Percentiles rank a stretch among this genome's conserved stretches.
Conservation (phyloP, 2,888 invertebrate species). For the Hipparchia sbordonii region DNA sequence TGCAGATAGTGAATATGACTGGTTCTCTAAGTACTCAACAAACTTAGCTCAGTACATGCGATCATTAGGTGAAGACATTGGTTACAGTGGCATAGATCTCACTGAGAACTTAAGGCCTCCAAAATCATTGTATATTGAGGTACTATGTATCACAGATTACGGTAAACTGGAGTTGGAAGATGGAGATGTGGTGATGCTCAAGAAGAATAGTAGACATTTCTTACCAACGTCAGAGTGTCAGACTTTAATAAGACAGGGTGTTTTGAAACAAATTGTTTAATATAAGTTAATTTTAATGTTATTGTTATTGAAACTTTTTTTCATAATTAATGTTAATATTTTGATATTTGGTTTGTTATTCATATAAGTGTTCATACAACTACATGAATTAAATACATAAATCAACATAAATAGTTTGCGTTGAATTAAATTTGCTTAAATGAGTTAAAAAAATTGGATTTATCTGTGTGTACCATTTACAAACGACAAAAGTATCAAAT, state of each 20-base stretch:
- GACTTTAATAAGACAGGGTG: slow-evolving; percentile 93
- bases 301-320: not conserved
- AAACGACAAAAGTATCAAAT: too few species aligned
- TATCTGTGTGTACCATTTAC: too few species aligned
- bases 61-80: slow-evolving; percentile 89
- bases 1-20: slow-evolving; percentile 91
- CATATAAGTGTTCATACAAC: too few species aligned
- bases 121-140: slow-evolving; percentile 95
- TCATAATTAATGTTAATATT: not conserved
- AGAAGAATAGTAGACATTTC: slow-evolving; percentile 95
- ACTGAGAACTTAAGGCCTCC: slow-evolving; percentile 95
- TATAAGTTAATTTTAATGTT: slow-evolving; percentile 15
- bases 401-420: too few species aligned
- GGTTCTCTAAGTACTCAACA: slow-evolving; percentile 95
- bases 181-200: slow-evolving; percentile 94
- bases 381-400: too few species aligned
- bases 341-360: too few species aligned
- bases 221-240: slow-evolving; percentile 95
- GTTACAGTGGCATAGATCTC: slow-evolving; percentile 90
- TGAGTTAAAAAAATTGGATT: too few species aligned
- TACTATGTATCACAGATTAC: slow-evolving; percentile 94
- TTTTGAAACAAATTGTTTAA: slow-evolving; percentile 88
- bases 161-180: slow-evolving; percentile 97
- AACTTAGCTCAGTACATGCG: slow-evolving; percentile 95
- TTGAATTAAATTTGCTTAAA: too few species aligned